phyloP scores from a whole-genome alignment of 2,797 vertebrate genomes.

The Protosalanx chinensis region DNA sequence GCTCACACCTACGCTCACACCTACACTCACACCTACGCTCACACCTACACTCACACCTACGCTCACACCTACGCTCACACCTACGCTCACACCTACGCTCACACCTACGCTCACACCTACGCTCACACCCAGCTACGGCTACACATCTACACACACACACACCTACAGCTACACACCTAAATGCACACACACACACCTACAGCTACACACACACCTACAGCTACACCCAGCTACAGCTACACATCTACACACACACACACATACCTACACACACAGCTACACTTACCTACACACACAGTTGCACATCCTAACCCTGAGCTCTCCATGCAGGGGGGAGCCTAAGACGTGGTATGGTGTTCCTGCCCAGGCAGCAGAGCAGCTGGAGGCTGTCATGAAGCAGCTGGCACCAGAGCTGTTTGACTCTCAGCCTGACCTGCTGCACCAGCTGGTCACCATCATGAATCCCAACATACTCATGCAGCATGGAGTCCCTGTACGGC shows the following conservation, averaged over 20 bases:
- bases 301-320: neutral
- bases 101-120: neutral
- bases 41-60: neutral
- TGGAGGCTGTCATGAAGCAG: slow-evolving; percentile 96
- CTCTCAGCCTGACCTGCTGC: slow-evolving; percentile 94
- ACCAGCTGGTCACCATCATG: slow-evolving; percentile 98
- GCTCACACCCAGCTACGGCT: too few relatives aligned
- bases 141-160: neutral
- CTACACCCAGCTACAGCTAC: too few relatives aligned
- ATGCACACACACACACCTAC: neutral
- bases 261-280: neutral
- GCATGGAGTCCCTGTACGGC: slow-evolving; percentile 93
- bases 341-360: slow-evolving; percentile 99
- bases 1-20: neutral
- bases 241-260: neutral
- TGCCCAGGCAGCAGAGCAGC: slow-evolving; percentile 91
- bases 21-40: neutral
- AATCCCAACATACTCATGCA: slow-evolving; percentile 98
- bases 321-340: slow-evolving; percentile 85
- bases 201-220: neutral
- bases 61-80: neutral
- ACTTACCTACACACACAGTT: neutral
- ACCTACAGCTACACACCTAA: too few relatives aligned
- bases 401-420: slow-evolving; percentile 95
- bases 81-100: slow-evolving; percentile 31